Evolutionary conservation across 2,113 vertebrate genomes (phyloP).

Genomic region (Mus spicilegus): DNA sequence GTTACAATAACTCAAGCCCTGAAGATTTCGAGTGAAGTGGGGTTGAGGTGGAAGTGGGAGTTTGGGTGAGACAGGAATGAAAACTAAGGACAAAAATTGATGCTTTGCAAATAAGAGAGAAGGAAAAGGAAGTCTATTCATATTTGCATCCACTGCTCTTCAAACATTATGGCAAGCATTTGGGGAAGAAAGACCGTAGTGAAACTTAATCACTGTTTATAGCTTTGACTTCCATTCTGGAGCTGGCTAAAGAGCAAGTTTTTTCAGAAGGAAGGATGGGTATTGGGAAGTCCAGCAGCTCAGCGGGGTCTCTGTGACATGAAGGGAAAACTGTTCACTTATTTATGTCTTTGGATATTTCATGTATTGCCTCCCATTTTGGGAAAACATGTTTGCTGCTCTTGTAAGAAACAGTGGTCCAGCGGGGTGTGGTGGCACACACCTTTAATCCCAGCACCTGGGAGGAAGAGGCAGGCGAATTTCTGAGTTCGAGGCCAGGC

Average conservation of each 20-base stretch:
- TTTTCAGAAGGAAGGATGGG: neutral
- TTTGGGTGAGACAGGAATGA: neutral
- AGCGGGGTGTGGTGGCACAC: too few species aligned
- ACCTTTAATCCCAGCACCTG: too few species aligned
- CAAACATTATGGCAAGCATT: neutral
- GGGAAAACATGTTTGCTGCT: neutral
- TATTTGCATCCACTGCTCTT: neutral
- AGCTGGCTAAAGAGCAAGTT: neutral
- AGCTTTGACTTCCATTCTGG: neutral
- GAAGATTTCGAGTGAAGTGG: constrained; percentile 8
- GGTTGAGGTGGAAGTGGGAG: neutral
- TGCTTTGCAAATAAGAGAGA: neutral
- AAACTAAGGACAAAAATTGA: constrained; percentile 52
- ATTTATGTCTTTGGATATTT: constrained; percentile 36
- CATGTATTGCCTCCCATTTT: neutral
- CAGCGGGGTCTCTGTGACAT: neutral
- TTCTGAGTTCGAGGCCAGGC: too few species aligned
- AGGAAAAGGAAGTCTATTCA: neutral
- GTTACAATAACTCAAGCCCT: constrained; percentile 57
- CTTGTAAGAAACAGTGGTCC: neutral
- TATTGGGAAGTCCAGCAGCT: neutral
- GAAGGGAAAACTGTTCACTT: neutral
- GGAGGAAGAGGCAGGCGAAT: too few species aligned
- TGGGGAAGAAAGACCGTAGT: neutral
- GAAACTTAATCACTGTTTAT: neutral